Base-by-base conservation (phyloP, 35 echinoderm and acorn worm genomes). In the Diadema setosum region DNA sequence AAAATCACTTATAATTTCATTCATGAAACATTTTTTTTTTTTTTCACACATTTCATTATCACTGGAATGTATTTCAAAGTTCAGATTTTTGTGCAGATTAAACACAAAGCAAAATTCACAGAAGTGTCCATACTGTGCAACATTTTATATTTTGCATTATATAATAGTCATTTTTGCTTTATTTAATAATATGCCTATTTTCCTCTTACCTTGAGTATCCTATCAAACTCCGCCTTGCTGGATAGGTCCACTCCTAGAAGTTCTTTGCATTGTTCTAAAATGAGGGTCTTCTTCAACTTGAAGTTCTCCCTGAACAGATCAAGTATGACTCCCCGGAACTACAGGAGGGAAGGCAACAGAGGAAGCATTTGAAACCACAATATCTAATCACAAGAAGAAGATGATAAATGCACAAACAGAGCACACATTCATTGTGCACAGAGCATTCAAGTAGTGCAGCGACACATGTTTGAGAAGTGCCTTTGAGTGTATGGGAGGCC, bases 311-410 rank as follows among this genome's bases (percentile, higher is more conserved):
- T 32, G 32, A 63, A 94, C 82, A 94, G 83, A 36, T 94, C 92
- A 29, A 94, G 20, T 40, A 94, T 90, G 7, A 94, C 92, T 30
- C 56, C 82, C 20, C 92, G 87, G n/a, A 84, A 94, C 92, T 94
- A 36, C 24, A 56, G 63, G 20, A n/a, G n/a, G n/a, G n/a, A n/a
- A n/a, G n/a, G n/a, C n/a, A n/a, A n/a, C n/a, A n/a, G n/a, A n/a
- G n/a, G n/a, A n/a, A n/a, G n/a, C n/a, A n/a, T n/a, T n/a, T n/a
- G n/a, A n/a, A n/a, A n/a, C n/a, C n/a, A n/a, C n/a, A n/a, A n/a
- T n/a, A n/a, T n/a, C n/a, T n/a, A n/a, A n/a, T n/a, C n/a, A n/a
- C n/a, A n/a, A n/a, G n/a, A n/a, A n/a, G n/a, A n/a, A n/a, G n/a
- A n/a, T n/a, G n/a, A n/a, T n/a, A n/a, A n/a, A n/a, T n/a, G n/a